These are phyloP conservation scores for Lottia gigantea DNA, from an alignment of 2,888 invertebrate genomes.

Conservation along the genomic window DNA sequence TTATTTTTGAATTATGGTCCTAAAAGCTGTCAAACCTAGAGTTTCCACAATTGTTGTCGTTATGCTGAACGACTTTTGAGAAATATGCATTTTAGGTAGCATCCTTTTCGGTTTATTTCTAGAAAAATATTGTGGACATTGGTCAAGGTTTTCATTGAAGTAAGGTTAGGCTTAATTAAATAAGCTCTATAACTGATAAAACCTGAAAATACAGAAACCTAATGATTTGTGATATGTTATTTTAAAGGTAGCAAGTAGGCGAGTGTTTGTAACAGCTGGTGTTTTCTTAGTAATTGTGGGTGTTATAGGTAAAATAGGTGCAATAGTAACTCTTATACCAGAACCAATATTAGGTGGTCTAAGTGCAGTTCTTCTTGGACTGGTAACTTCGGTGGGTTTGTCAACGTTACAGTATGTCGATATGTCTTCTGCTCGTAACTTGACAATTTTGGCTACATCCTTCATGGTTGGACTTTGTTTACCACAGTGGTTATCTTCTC, in stretches of 20 bases:
- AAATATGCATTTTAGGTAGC: too few relatives aligned
- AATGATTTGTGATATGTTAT: too few relatives aligned
- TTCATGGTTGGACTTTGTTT: conserved; percentile 82
- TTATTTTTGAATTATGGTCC: too few relatives aligned
- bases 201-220: too few relatives aligned
- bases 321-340: conserved; percentile 70
- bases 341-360: conserved; percentile 70
- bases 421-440: conserved; percentile 84
- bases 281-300: conserved; percentile 68
- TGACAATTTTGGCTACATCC: conserved; percentile 89
- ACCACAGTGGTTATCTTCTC: conserved; percentile 52
- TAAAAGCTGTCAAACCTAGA: too few relatives aligned
- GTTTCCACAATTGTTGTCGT: too few relatives aligned
- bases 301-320: conserved; percentile 69
- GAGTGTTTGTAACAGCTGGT: conserved; percentile 68
- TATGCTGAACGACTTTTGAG: too few relatives aligned
- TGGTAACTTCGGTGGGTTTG: conserved; percentile 62
- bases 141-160: too few relatives aligned
- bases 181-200: too few relatives aligned
- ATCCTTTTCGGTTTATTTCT: too few relatives aligned
- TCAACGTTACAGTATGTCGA: conserved; percentile 73
- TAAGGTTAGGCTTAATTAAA: too few relatives aligned
- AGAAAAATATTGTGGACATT: too few relatives aligned
- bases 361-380: conserved; percentile 57
- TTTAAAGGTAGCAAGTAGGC: conserved; percentile 67